Percentiles rank a stretch among this genome's conserved stretches.
Evolutionary conservation across 2,113 vertebrate genomes (phyloP).

Genomic region (Chrysemys picta): DNA sequence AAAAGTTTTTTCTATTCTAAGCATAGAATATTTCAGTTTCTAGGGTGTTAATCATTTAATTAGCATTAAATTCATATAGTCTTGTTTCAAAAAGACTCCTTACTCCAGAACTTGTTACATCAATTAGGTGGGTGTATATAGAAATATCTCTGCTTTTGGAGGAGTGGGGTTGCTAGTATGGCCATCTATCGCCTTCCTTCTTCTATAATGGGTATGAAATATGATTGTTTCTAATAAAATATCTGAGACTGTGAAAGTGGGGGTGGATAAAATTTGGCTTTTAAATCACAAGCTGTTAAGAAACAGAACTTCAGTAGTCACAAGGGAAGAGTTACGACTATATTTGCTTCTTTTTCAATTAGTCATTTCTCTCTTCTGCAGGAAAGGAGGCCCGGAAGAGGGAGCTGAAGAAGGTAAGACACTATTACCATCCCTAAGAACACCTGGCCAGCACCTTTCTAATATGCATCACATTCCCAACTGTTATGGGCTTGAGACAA

Average conservation of each 20-base stretch:
- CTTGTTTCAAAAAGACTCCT: background rate
- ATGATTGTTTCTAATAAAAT: background rate
- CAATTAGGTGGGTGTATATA: background rate
- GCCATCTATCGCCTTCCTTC: background rate
- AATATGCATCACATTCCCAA: accelerated
- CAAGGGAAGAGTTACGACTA: background rate
- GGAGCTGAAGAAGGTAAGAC: constrained; percentile 95
- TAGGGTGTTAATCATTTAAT: background rate
- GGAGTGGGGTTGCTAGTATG: accelerated
- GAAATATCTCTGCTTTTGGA: background rate
- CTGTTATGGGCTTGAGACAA: accelerated
- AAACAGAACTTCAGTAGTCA: background rate
- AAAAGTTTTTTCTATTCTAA: background rate
- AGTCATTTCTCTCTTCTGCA: constrained; percentile 63
- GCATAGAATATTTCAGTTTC: background rate
- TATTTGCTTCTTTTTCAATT: background rate
- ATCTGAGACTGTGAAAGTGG: background rate
- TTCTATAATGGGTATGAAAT: background rate
- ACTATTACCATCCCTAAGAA: background rate
- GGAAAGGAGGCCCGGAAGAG: constrained; percentile 98
- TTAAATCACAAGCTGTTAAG: background rate
- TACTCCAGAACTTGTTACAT: background rate
- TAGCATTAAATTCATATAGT: background rate
- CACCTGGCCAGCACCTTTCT: background rate
- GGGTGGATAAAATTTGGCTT: background rate